A percentile compares a stretch with the other conserved stretches of the same genome.
Conservation (phyloP, 2,888 invertebrate genomes). For the Cistogaster globosa region DNA sequence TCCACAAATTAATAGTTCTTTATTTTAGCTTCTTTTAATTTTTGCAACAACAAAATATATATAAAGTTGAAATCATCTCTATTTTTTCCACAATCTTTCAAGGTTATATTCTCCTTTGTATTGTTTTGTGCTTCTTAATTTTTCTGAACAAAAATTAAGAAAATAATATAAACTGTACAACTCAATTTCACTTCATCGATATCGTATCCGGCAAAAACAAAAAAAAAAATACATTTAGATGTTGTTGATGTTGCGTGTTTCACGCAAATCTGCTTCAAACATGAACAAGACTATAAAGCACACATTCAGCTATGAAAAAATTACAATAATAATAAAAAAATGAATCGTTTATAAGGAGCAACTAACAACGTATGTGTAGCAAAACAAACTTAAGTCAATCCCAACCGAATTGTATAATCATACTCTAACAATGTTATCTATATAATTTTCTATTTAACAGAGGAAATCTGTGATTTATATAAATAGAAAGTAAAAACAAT, state of each 20-base stretch:
- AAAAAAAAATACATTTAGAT: slow-evolving; percentile 54
- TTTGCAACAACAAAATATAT: not conserved
- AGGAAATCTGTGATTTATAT: slow-evolving; percentile 57
- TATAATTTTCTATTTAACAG: slow-evolving; percentile 25
- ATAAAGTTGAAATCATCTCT: not conserved
- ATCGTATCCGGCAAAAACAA: slow-evolving; percentile 53
- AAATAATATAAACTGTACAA: slow-evolving; percentile 59
- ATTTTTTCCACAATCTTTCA: not conserved
- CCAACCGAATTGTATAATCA: slow-evolving; percentile 19
- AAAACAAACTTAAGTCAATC: slow-evolving; percentile 27
- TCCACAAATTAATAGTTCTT: no score
- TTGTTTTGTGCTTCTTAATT: slow-evolving; percentile 9
- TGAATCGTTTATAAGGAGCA: slow-evolving; percentile 41
- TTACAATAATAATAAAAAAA: slow-evolving; percentile 13
- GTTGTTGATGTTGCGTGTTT: slow-evolving; percentile 70
- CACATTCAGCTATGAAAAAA: slow-evolving; percentile 11
- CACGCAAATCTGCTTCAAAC: slow-evolving; percentile 66
- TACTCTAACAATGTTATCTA: not conserved
- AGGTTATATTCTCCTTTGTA: not conserved
- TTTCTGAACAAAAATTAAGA: slow-evolving; percentile 19
- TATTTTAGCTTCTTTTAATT: not conserved
- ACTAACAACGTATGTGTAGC: slow-evolving; percentile 18
- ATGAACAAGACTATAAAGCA: slow-evolving; percentile 33
- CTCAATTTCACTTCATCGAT: slow-evolving; percentile 70
- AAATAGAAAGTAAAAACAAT: not conserved